Evolutionary conservation across 2,888 invertebrate genomes (phyloP).

Genomic region (Folsomia manolachei): DNA sequence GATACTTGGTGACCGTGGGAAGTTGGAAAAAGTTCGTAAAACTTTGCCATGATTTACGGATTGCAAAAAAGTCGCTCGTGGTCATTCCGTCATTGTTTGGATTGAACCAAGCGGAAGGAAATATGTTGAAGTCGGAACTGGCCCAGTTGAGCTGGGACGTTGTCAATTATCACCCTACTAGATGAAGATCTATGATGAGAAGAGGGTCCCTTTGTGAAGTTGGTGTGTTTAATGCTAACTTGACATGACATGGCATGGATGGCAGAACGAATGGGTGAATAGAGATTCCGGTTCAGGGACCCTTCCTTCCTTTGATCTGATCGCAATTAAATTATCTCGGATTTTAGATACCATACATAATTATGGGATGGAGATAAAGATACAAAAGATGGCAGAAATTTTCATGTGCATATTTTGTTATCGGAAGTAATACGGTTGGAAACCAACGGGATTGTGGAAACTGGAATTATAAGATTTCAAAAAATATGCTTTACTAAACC

Average conservation of each 20-base stretch:
- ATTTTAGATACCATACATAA: background rate
- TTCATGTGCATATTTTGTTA: too few relatives aligned
- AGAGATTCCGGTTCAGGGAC: background rate
- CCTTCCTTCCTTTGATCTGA: constrained; percentile 13
- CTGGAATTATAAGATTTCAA: too few relatives aligned
- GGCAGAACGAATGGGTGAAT: background rate
- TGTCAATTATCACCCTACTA: constrained; percentile 44
- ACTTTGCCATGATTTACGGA: background rate
- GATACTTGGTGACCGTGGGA: background rate
- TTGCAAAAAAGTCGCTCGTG: background rate
- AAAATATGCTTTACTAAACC: too few relatives aligned
- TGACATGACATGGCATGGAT: too few relatives aligned
- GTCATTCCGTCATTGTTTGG: background rate
- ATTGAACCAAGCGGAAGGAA: background rate
- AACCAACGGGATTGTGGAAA: too few relatives aligned
- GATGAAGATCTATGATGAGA: constrained; percentile 45
- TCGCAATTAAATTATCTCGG: constrained; percentile 18
- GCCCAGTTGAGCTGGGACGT: constrained; percentile 15
- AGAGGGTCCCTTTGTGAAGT: background rate
- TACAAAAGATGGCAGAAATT: too few relatives aligned
- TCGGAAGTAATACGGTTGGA: too few relatives aligned
- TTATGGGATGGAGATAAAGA: background rate
- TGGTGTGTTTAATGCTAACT: too few relatives aligned
- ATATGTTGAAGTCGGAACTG: background rate
- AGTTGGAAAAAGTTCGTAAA: background rate